Evolutionary conservation across 2,888 invertebrate species (phyloP).

Genomic region (Callyntrura guangdongensis): DNA sequence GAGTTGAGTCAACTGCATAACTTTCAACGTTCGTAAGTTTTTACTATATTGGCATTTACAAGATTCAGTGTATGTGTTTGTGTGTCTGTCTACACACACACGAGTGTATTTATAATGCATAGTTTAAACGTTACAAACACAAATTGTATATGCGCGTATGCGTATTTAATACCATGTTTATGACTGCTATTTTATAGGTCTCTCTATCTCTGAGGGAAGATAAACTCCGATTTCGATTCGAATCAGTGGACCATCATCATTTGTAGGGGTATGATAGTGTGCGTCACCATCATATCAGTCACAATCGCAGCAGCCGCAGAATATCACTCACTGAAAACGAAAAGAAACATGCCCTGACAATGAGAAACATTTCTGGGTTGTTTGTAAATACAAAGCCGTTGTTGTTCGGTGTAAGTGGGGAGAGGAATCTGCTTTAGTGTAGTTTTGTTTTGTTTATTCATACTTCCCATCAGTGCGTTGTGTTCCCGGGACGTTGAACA

Average conservation of each 20-base stretch:
- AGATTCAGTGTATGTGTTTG: neutral
- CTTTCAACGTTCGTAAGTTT: conserved; percentile 31
- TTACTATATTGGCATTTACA: neutral
- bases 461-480: neutral
- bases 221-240: conserved; percentile 71
- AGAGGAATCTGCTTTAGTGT: neutral
- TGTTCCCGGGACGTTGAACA: conserved; percentile 15
- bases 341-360: neutral
- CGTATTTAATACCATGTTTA: conserved; percentile 44
- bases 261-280: conserved; percentile 60
- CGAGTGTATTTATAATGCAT: neutral
- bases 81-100: neutral
- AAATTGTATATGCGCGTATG: neutral
- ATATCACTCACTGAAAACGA: neutral
- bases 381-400: neutral
- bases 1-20: conserved; percentile 55
- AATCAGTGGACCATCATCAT: conserved; percentile 72
- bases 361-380: neutral
- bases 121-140: neutral
- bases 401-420: neutral
- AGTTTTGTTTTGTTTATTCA: neutral
- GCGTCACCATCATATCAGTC: conserved; percentile 31
- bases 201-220: conserved; percentile 61
- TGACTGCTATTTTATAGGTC: conserved; percentile 54
- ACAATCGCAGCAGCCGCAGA: neutral